These are phyloP conservation scores for Leucozona laternaria DNA, from an alignment of 2,888 invertebrate species.

Conservation along the genomic window DNA sequence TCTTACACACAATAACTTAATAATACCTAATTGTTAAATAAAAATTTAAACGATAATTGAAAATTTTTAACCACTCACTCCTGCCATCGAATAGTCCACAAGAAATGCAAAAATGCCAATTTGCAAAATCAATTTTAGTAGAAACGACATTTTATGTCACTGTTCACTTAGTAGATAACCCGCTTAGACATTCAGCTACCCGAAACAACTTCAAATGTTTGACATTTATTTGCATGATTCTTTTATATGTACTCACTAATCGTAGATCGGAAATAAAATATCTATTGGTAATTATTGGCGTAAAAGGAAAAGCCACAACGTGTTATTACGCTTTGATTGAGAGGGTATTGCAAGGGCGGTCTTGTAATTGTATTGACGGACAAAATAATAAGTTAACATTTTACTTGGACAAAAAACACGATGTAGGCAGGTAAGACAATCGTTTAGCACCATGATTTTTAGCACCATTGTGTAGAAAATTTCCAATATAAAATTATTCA, in stretches of 20 bases:
- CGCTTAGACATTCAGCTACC: not conserved
- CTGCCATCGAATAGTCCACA: slow-evolving; percentile 46
- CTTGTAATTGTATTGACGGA: slow-evolving; percentile 34
- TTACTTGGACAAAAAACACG: slow-evolving; percentile 5
- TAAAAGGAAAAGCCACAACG: slow-evolving; percentile 4
- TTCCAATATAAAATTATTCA: not conserved
- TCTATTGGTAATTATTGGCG: not conserved
- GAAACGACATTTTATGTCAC: slow-evolving; percentile 31
- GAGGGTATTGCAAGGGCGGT: slow-evolving; percentile 40
- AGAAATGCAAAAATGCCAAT: slow-evolving; percentile 2
- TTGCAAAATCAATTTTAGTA: slow-evolving; percentile 32
- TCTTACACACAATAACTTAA: too few relatives aligned
- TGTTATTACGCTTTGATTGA: slow-evolving; percentile 50
- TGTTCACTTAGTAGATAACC: not conserved
- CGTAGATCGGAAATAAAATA: slow-evolving; percentile 1
- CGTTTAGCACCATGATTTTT: slow-evolving; percentile 44
- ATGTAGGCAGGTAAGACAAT: not conserved
- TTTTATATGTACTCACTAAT: slow-evolving; percentile 66
- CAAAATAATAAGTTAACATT: not conserved
- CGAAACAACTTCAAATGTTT: slow-evolving; percentile 38
- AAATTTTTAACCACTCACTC: slow-evolving; percentile 30
- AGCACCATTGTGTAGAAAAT: slow-evolving; percentile 8
- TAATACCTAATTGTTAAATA: too few relatives aligned
- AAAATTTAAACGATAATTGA: not conserved
- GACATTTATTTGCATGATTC: not conserved